Conservation (phyloP, 2,888 invertebrate species). For the Laspeyria flexula region DNA sequence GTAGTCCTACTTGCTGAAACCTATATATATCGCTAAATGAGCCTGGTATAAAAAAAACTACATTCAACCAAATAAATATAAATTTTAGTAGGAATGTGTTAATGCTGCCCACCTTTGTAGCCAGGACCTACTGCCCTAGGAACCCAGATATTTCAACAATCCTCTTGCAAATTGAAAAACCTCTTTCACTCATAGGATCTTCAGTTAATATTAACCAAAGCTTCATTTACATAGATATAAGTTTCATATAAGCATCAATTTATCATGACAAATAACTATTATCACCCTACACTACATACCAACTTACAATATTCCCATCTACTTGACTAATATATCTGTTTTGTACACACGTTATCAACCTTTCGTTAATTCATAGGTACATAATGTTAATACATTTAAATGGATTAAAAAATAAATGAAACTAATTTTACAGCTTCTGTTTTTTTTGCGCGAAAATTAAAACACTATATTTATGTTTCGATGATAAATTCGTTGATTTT, state of each 20-base stretch:
- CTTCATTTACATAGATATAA: neutral
- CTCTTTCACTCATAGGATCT: too few relatives aligned
- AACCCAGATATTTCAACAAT: too few relatives aligned
- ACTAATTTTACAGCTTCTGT: neutral
- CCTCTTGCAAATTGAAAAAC: too few relatives aligned
- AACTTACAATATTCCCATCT: slow-evolving; percentile 35
- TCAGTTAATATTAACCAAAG: neutral
- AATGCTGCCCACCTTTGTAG: too few relatives aligned
- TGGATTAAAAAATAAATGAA: neutral
- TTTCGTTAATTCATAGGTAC: slow-evolving; percentile 23
- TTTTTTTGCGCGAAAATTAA: neutral
- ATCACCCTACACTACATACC: slow-evolving; percentile 22
- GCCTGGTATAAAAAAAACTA: too few relatives aligned
- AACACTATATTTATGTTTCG: too few relatives aligned
- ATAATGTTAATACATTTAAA: slow-evolving; percentile 9
- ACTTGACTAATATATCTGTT: slow-evolving; percentile 53
- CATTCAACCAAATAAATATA: too few relatives aligned
- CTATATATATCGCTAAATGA: too few relatives aligned
- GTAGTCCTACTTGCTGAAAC: neutral
- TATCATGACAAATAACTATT: slow-evolving; percentile 3
- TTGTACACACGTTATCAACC: slow-evolving; percentile 54
- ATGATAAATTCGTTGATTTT: too few relatives aligned
- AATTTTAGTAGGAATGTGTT: too few relatives aligned
- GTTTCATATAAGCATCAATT: too few relatives aligned
- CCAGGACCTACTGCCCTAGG: too few relatives aligned